Conservation (phyloP, 2,113 vertebrate genomes). For the Chiloscyllium plagiosum region DNA sequence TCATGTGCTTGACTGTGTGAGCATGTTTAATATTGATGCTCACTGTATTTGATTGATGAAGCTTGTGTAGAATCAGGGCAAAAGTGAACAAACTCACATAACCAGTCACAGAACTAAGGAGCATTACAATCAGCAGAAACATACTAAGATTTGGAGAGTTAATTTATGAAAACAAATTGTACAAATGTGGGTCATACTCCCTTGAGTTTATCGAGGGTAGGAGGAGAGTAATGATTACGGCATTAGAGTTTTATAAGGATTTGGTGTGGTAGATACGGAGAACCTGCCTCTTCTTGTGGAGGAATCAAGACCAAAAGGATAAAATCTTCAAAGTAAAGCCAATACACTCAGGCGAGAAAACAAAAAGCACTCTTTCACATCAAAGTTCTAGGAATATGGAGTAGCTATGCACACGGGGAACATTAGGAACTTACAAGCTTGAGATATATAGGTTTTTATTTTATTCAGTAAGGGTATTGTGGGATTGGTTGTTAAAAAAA, state of each 20-base stretch:
- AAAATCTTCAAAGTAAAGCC: background rate
- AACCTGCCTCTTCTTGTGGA: background rate
- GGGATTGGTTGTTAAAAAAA: no score
- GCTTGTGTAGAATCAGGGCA: no score
- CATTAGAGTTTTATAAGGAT: background rate
- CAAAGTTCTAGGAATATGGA: background rate
- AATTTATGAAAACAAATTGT: background rate
- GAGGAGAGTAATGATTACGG: background rate
- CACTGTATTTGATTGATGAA: background rate
- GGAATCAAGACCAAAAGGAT: background rate
- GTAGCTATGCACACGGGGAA: no score
- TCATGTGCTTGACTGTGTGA: background rate
- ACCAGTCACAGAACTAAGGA: background rate
- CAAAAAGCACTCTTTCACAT: background rate
- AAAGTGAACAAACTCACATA: background rate
- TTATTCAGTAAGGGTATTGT: background rate
- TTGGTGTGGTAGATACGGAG: background rate
- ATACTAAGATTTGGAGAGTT: background rate
- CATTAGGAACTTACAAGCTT: background rate
- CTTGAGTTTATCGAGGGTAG: background rate
- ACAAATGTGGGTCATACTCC: background rate
- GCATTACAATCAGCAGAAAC: background rate
- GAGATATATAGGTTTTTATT: background rate
- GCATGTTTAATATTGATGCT: background rate
- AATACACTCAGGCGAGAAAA: background rate